phyloP scores from a whole-genome alignment of 1,140 invertebrate species.

The Drosophila willistoni region DNA sequence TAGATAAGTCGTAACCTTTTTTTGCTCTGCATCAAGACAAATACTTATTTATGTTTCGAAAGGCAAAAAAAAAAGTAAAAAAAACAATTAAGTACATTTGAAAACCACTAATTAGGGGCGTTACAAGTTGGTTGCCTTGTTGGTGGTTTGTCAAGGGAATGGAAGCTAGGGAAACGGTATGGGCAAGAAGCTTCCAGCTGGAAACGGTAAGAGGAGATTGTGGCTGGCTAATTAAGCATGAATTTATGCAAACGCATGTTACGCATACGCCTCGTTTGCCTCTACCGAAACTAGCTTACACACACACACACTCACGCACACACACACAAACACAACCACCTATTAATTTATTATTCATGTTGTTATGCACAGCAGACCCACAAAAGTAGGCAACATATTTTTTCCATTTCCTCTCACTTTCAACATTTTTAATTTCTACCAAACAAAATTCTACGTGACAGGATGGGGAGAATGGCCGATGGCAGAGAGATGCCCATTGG shows the following conservation, averaged over 20 bases:
- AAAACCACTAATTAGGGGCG: constrained; percentile 64
- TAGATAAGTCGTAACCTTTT: neutral
- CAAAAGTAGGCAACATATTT: constrained; percentile 62
- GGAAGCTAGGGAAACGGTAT: neutral
- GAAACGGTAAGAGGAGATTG: constrained; percentile 6
- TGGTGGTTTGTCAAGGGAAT: neutral
- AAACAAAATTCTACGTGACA: no score
- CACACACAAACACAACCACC: constrained; percentile 3
- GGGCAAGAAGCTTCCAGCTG: neutral
- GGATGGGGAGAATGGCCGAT: neutral
- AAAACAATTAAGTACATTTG: constrained; percentile 55
- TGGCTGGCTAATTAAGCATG: constrained; percentile 71
- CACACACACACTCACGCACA: neutral
- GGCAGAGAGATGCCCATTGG: no score
- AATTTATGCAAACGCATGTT: constrained; percentile 79
- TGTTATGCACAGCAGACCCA: constrained; percentile 52
- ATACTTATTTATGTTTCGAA: neutral
- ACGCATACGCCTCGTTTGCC: constrained; percentile 72
- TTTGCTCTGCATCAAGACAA: neutral
- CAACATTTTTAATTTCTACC: constrained; percentile 13
- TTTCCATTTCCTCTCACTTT: constrained; percentile 27
- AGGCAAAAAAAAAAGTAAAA: constrained; percentile 31
- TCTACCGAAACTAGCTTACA: constrained; percentile 40
- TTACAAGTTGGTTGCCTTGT: constrained; percentile 39
- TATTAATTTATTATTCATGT: constrained; percentile 64